These are phyloP conservation scores for Bolinopsis microptera DNA, from an alignment of 37 sponge, comb jelly and placozoan genomes.

Conservation along the genomic window DNA sequence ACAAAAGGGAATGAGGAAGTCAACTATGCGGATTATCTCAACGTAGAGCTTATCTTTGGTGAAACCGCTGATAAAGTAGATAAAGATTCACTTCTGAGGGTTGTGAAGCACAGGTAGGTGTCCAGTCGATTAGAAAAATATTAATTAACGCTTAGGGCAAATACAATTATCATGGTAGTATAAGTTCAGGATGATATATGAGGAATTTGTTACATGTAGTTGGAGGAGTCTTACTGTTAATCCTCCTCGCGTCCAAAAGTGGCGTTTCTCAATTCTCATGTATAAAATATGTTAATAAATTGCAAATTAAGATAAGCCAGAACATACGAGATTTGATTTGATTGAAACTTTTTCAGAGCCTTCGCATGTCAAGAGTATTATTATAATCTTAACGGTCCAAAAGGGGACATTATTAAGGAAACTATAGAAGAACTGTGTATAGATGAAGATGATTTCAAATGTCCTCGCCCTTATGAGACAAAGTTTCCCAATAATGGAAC, in stretches of 20 bases:
- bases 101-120: constrained; percentile 41
- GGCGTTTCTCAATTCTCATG: no score
- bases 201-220: no score
- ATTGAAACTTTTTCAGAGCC: background rate
- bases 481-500: background rate
- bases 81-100: background rate
- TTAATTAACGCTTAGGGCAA: no score
- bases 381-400: background rate
- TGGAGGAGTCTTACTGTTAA: no score
- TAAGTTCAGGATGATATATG: no score
- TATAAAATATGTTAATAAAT: no score
- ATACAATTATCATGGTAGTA: no score
- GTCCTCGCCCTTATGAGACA: background rate
- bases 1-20: background rate
- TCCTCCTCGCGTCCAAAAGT: no score
- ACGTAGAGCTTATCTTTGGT: background rate
- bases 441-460: background rate
- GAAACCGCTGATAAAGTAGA: no score
- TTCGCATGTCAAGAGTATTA: constrained; percentile 16
- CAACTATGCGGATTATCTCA: background rate
- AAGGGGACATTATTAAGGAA: background rate
- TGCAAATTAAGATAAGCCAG: no score
- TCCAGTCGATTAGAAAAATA: no score
- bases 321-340: no score
- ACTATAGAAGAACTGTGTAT: constrained; percentile 5